Conservation (phyloP, 2,888 invertebrate genomes). For the Lasioglossum figueresi region DNA sequence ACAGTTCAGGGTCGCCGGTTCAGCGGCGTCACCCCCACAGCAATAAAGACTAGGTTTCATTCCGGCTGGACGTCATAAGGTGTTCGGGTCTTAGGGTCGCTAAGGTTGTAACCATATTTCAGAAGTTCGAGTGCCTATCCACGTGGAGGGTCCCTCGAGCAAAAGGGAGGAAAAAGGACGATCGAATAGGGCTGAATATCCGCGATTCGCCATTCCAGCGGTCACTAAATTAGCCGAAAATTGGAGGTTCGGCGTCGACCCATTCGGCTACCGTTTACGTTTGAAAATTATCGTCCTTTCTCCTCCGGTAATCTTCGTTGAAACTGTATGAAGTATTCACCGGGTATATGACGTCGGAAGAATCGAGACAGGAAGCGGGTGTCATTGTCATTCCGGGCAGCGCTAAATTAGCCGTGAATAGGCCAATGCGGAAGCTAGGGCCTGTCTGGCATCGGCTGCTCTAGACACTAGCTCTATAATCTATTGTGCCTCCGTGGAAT, state of each 20-base stretch:
- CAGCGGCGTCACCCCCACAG: conserved; percentile 17
- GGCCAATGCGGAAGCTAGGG: conserved; percentile 42
- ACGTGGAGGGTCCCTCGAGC: conserved; percentile 18
- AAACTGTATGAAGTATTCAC: conserved; percentile 4
- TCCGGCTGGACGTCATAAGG: conserved; percentile 60
- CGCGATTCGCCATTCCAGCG: conserved; percentile 57
- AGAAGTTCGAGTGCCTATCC: conserved; percentile 61
- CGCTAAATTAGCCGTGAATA: conserved; percentile 69
- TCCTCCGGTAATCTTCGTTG: not conserved
- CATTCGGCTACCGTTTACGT: conserved; percentile 27
- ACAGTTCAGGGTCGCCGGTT: conserved; percentile 35
- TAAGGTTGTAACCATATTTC: conserved; percentile 66
- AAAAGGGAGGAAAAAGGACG: conserved; percentile 15
- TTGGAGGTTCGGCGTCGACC: conserved; percentile 43
- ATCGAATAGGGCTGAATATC: conserved; percentile 9
- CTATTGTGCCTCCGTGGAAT: conserved; percentile 20
- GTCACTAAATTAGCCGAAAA: conserved; percentile 72
- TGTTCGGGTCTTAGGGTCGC: conserved; percentile 55
- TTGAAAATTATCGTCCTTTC: not conserved
- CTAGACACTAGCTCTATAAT: conserved; percentile 23
- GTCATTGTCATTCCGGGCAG: conserved; percentile 55
- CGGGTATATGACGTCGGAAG: not conserved
- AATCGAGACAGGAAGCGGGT: conserved; percentile 23
- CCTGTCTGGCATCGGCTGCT: conserved; percentile 23
- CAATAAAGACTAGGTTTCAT: conserved; percentile 67